Conservation (phyloP, 2,888 invertebrate genomes). For the Rutpela maculata region DNA sequence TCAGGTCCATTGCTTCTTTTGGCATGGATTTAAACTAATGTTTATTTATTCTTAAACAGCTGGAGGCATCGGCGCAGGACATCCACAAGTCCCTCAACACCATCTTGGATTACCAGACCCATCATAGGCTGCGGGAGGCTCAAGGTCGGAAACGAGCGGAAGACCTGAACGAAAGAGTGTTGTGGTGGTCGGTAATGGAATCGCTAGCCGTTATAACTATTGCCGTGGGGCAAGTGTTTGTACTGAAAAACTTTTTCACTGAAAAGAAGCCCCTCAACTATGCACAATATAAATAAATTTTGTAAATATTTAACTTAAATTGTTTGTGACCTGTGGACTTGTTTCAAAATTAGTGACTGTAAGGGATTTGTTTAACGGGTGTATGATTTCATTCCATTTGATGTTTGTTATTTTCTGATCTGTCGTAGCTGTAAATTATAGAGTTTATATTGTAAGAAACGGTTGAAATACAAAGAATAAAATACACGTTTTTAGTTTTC, state of each 20-base stretch:
- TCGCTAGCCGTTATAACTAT: constrained; percentile 89
- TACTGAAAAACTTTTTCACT: constrained; percentile 94
- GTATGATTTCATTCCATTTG: constrained; percentile 37
- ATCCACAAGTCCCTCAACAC: constrained; percentile 92
- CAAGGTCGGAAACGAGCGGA: constrained; percentile 97
- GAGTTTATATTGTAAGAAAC: constrained; percentile 31
- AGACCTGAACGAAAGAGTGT: constrained; percentile 95
- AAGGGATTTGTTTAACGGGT: constrained; percentile 24
- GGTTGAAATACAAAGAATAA: constrained; percentile 22
- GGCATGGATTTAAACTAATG: not conserved
- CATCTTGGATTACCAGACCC: constrained; percentile 97
- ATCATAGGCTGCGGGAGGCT: constrained; percentile 95
- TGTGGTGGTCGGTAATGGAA: constrained; percentile 95
- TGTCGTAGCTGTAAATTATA: constrained; percentile 23
- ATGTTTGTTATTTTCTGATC: constrained; percentile 20
- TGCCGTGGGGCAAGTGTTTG: constrained; percentile 92
- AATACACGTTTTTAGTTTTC: not conserved
- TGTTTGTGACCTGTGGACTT: constrained; percentile 33
- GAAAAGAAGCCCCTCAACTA: constrained; percentile 77
- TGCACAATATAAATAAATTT: constrained; percentile 64
- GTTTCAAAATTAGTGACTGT: constrained; percentile 14
- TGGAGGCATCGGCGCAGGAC: constrained; percentile 93
- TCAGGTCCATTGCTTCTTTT: too few species aligned
- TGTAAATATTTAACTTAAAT: constrained; percentile 30
- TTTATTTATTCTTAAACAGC: constrained; percentile 76